These are phyloP conservation scores for Channa striata DNA, from an alignment of 2,797 vertebrate genomes.

Conservation along the genomic window DNA sequence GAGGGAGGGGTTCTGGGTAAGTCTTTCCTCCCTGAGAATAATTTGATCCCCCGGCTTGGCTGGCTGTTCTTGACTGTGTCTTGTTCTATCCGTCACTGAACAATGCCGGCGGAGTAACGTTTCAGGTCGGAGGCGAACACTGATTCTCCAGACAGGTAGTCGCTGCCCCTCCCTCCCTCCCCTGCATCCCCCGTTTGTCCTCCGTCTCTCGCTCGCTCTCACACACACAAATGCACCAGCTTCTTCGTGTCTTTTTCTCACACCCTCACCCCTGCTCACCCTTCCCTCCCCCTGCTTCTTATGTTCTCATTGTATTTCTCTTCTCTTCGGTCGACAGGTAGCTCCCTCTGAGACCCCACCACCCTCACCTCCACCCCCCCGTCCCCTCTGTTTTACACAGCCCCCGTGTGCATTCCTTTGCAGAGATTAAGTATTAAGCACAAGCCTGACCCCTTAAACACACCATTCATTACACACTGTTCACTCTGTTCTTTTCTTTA, in stretches of 20 bases:
- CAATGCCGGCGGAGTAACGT: conserved; percentile 89
- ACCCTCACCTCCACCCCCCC: conserved; percentile 55
- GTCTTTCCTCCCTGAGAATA: conserved; percentile 81
- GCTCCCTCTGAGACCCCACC: conserved; percentile 57
- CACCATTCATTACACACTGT: conserved; percentile 60
- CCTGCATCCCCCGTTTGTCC: conserved; percentile 31
- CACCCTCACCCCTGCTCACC: conserved; percentile 31
- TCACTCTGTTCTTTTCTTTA: conserved; percentile 56
- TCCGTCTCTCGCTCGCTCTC: conserved; percentile 17
- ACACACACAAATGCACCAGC: conserved; percentile 17
- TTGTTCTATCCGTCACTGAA: conserved; percentile 88
- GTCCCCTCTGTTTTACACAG: conserved; percentile 46
- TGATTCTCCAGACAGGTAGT: conserved; percentile 85
- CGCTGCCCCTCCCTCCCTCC: conserved; percentile 34
- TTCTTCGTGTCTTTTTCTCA: conserved; percentile 49
- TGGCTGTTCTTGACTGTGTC: conserved; percentile 81
- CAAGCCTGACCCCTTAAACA: conserved; percentile 49
- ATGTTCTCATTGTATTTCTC: conserved; percentile 56
- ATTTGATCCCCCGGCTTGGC: conserved; percentile 79
- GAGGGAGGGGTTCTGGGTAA: conserved; percentile 64
- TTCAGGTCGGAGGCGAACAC: conserved; percentile 86
- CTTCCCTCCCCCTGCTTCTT: conserved; percentile 22
- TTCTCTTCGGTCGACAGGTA: conserved; percentile 61
- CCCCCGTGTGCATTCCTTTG: conserved; percentile 81
- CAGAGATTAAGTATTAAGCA: conserved; percentile 81